phyloP scores from a whole-genome alignment of 2,888 invertebrate genomes.

The Drosophila picticornis region DNA sequence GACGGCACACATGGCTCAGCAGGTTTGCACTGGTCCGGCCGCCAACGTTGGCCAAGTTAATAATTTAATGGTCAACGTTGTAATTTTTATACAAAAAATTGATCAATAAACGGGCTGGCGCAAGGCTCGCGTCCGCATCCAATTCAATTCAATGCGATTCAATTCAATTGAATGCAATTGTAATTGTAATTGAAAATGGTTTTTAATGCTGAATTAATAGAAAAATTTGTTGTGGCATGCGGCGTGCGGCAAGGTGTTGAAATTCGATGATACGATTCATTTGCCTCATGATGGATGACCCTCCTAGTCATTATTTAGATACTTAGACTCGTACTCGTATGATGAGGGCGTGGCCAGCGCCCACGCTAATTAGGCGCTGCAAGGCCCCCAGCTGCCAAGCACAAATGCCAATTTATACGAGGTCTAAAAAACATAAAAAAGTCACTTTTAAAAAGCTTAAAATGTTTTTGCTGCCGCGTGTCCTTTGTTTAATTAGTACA shows the following conservation, averaged over 20 bases:
- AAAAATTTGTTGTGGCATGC: slow-evolving; percentile 66
- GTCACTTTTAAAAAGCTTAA: slow-evolving; percentile 52
- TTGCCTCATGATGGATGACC: slow-evolving; percentile 42
- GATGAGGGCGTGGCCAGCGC: slow-evolving; percentile 47
- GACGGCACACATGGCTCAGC: slow-evolving; percentile 50
- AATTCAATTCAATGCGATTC: slow-evolving; percentile 61
- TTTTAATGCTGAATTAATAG: slow-evolving; percentile 75
- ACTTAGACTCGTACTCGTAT: background rate
- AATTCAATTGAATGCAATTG: slow-evolving; percentile 64
- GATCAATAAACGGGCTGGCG: slow-evolving; percentile 41
- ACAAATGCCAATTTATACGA: slow-evolving; percentile 71
- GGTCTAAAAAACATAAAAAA: slow-evolving; percentile 37
- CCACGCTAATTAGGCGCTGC: slow-evolving; percentile 62
- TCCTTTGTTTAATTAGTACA: slow-evolving; percentile 77
- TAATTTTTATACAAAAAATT: slow-evolving; percentile 67
- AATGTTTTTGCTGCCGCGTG: slow-evolving; percentile 37
- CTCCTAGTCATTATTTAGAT: slow-evolving; percentile 23
- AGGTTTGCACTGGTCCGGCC: slow-evolving; percentile 48
- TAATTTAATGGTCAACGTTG: slow-evolving; percentile 77
- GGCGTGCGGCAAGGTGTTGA: slow-evolving; percentile 41
- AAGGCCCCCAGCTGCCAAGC: slow-evolving; percentile 31
- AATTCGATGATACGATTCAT: slow-evolving; percentile 36
- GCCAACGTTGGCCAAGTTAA: slow-evolving; percentile 66
- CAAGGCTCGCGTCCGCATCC: slow-evolving; percentile 39
- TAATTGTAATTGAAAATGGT: slow-evolving; percentile 70